phyloP scores from a whole-genome alignment of 2,113 vertebrate species.

The Mandrillus leucophaeus region DNA sequence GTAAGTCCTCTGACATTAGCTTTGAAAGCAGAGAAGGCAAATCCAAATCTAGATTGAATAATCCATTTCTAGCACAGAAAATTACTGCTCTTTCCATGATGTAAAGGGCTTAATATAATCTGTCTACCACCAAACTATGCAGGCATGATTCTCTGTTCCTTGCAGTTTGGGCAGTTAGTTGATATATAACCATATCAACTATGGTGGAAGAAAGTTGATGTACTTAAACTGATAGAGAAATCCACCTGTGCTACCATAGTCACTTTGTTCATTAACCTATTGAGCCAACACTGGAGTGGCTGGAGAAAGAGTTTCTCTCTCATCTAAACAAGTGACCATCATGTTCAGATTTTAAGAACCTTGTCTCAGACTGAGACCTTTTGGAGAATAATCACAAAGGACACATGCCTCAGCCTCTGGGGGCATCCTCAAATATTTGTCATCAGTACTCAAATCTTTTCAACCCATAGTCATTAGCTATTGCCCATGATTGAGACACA shows the following conservation, averaged over 20 bases:
- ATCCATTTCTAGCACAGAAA: neutral
- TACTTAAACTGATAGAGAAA: neutral
- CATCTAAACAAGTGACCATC: neutral
- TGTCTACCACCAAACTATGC: neutral
- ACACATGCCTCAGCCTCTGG: neutral
- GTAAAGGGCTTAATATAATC: neutral
- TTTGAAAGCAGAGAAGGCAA: neutral
- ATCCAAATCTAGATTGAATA: neutral
- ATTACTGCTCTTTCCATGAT: neutral
- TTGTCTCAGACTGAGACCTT: neutral
- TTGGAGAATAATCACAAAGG: neutral
- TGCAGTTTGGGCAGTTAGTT: neutral
- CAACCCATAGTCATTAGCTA: neutral
- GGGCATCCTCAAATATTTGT: neutral
- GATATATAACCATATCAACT: neutral
- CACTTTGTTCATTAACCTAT: neutral
- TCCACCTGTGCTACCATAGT: neutral
- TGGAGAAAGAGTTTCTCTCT: neutral
- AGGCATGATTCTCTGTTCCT: neutral
- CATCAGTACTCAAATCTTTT: neutral
- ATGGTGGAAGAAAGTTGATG: neutral
- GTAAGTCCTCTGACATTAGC: slow-evolving; percentile 22
- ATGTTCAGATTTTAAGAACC: neutral
- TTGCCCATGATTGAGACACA: neutral
- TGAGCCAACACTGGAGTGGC: neutral